Evolutionary conservation across 2,888 invertebrate genomes (phyloP).

Genomic region (Branchipolynoe longqiensis): DNA sequence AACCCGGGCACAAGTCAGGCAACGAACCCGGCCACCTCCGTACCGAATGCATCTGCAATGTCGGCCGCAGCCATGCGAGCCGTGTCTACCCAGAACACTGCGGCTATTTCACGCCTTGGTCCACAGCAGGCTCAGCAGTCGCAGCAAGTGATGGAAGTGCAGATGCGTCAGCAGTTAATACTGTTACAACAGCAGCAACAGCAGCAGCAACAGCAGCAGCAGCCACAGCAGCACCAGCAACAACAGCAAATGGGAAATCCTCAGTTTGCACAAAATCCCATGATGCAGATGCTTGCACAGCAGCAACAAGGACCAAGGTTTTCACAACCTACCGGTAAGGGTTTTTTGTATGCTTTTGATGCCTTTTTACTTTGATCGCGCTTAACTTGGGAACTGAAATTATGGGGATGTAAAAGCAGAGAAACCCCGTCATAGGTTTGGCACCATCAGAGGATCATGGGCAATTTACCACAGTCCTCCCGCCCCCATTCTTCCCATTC

Average conservation of each 20-base stretch:
- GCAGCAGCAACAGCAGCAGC: conserved; percentile 81
- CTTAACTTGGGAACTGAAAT: too few relatives aligned
- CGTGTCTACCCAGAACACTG: neutral
- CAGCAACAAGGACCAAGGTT: conserved; percentile 69
- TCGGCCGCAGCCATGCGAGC: neutral
- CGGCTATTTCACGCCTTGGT: neutral
- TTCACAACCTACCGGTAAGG: conserved; percentile 73
- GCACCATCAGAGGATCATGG: too few relatives aligned
- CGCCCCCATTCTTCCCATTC: too few relatives aligned
- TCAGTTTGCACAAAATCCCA: conserved; percentile 78
- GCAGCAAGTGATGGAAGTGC: conserved; percentile 72
- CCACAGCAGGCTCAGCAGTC: conserved; percentile 78
- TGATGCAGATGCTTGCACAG: conserved; percentile 69
- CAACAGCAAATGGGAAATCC: conserved; percentile 61
- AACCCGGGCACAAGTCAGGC: conserved; percentile 66
- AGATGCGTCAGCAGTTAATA: conserved; percentile 70
- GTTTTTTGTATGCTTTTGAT: neutral
- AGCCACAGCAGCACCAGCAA: conserved; percentile 75
- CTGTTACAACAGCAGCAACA: conserved; percentile 82
- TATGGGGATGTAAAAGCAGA: too few relatives aligned
- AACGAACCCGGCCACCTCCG: neutral
- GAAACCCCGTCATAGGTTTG: too few relatives aligned
- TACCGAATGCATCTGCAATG: neutral
- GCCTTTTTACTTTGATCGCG: too few relatives aligned
- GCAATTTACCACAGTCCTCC: too few relatives aligned